Base-by-base conservation (phyloP, 2,888 invertebrate genomes). In the Nebria salina region DNA sequence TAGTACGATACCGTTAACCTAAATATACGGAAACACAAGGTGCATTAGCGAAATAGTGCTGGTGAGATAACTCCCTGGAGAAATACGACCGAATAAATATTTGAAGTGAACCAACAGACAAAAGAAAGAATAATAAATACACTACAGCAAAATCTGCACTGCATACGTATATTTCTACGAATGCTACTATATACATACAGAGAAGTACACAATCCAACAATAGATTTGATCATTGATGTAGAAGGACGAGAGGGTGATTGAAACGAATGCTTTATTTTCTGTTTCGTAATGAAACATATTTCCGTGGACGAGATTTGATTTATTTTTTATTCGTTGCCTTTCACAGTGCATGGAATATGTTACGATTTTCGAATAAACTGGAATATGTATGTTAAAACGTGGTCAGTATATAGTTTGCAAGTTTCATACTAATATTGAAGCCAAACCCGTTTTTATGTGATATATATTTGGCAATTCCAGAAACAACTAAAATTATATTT, bases 1-100 rank as follows among this genome's bases (percentile, higher is more conserved):
- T 75, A 99, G 90, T 15, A 98, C 97, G 82, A 95, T 93, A 9
- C 98, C 98, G 89, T 99, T 99, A 84, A 97, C 96, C 97, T 97
- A 90, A 13, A 89, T 89, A 85, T 85, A 84, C 84, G 82, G 84
- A 76, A 83, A 72, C 15, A 75, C 74, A 66, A 41, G 43, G 66
- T 20, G 79, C 74, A 78, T 77, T 77, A 78, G 77, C 65, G 41
- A 42, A 73, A 26, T 70, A 3, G 11, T 26, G 70, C 25, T 70
- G 25, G 70, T 15, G 26, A 78, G 64, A 65, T 73, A 78, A 73
- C 78, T 78, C 78, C 54, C 54, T 8, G 11, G 73, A 72, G 78
- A 78, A 78, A 78, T 78, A 65, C 73, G 78, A 54, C 25, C 72
- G 72, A 65, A 73, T 78, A 78, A 78, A 78, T 78, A 78, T 78